Conservation (phyloP, 2,113 vertebrate genomes). For the Speoplatyrhinus poulsoni region DNA sequence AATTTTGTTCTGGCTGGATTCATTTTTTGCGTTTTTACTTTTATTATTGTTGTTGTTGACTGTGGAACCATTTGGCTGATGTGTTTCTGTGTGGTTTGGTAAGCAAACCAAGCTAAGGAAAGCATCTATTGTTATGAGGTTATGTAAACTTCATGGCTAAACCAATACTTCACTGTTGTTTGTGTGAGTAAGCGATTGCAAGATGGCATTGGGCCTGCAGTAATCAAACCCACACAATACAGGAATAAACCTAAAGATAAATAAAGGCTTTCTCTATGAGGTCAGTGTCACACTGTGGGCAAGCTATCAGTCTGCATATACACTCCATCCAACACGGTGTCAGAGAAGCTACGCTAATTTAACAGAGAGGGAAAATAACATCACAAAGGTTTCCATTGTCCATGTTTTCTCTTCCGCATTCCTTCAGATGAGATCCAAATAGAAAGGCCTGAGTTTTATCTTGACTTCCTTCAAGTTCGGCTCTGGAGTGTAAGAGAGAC, state of each 20-base stretch:
- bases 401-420: constrained; percentile 43
- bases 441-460: constrained; percentile 95
- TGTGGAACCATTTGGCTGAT: constrained; percentile 36
- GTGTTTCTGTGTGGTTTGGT: constrained; percentile 34
- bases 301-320: constrained; percentile 68
- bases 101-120: constrained; percentile 35
- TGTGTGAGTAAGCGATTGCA: constrained; percentile 75
- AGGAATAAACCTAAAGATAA: constrained; percentile 70
- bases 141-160: constrained; percentile 82
- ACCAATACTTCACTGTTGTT: constrained; percentile 79
- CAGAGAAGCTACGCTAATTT: constrained; percentile 72
- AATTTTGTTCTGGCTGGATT: constrained; percentile 30
- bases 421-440: constrained; percentile 82
- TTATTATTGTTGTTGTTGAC: constrained; percentile 34
- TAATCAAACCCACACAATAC: constrained; percentile 46
- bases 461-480: constrained; percentile 85
- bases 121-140: constrained; percentile 61
- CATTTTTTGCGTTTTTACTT: constrained; percentile 26
- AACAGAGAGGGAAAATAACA: constrained; percentile 66
- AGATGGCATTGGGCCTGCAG: constrained; percentile 71
- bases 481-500: constrained; percentile 83
- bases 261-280: constrained; percentile 87
- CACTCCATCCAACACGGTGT: constrained; percentile 63
- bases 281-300: constrained; percentile 82
- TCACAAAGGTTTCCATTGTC: constrained; percentile 61